These are phyloP conservation scores for Steatocranus sp. DNA, from an alignment of 2,797 vertebrate species.

Conservation along the genomic window DNA sequence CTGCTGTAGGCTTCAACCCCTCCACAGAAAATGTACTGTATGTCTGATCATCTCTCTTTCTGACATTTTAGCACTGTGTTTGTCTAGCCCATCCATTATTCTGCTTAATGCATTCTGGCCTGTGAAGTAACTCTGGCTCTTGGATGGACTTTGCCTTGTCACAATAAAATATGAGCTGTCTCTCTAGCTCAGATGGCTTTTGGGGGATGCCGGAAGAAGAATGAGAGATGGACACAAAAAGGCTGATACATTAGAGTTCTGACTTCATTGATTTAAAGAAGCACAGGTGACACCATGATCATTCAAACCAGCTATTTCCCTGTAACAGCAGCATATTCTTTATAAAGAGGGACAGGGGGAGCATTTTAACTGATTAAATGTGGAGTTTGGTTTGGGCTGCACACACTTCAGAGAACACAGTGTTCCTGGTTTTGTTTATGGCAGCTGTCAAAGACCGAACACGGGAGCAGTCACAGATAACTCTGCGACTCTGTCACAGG, in stretches of 20 bases:
- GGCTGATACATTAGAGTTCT: not conserved
- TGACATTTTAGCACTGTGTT: constrained; percentile 10
- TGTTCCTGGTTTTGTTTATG: constrained; percentile 10
- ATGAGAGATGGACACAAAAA: not conserved
- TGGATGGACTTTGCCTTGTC: constrained; percentile 35
- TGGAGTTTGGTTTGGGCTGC: not conserved
- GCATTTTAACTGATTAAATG: not conserved
- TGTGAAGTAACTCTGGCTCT: constrained; percentile 25
- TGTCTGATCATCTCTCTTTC: constrained; percentile 1
- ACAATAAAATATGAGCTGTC: constrained; percentile 51
- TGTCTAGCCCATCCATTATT: constrained; percentile 35
- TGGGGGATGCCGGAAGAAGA: not conserved
- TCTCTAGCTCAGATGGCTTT: constrained; percentile 1
- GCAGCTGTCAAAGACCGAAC: constrained; percentile 10
- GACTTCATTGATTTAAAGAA: not conserved
- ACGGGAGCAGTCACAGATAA: not conserved
- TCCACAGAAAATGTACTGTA: not conserved
- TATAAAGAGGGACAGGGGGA: not conserved
- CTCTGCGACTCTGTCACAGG: not conserved
- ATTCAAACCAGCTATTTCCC: not conserved
- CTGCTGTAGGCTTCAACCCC: not conserved
- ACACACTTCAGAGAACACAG: not conserved
- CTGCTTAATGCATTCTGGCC: constrained; percentile 21
- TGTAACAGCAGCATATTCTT: not conserved
- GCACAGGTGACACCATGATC: not conserved